Base-by-base conservation (phyloP, 2,113 vertebrate genomes). In the Hiodon tergisus region DNA sequence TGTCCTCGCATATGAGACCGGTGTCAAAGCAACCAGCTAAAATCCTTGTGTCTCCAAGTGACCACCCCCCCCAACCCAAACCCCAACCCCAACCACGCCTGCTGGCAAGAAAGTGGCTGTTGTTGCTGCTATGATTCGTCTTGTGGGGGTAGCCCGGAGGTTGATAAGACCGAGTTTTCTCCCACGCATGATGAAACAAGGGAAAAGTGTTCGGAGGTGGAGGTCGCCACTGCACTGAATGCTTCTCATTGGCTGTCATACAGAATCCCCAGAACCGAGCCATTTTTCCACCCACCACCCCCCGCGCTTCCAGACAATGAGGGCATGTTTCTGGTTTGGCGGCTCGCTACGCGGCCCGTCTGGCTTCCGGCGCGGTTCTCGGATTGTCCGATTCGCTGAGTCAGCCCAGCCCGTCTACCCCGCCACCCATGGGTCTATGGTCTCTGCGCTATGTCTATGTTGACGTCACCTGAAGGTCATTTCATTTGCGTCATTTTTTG, bases 91-190 rank as follows among this genome's bases (percentile, higher is more conserved):
- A 71, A 48, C 5, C 87, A 87, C 85, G 77, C 77, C 86, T 84
- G 75, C 69, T 77, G 67, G 81, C 74, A 84, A 83, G n/a, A 65
- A 48, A 54, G 60, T 72, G 82, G 69, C 85, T 84, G 82, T 78
- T 85, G 58, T 78, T 80, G 81, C 75, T 88, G 88, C 86, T 84
- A 86, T 91, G 87, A 90, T 80, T 80, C 83, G 81, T 89, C 87
- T 86, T 86, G 73, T 67, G 73, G 16, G 11, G 58, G 57, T n/a
- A 3, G 61, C 59, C 84, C 78, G 73, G 79, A 79, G 78, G 83
- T 86, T 83, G 76, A 78, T 75, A 81, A 73, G 77, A 71, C 62
- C 73, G 0, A 0, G 16, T 58, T 78, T 84, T 80, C 78, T 81
- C 80, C 69, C 52, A 0, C 81, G 79, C 66, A 68, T 76, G 78